Base-by-base conservation (phyloP, 2,797 vertebrate species). In the Helostoma temminkii region DNA sequence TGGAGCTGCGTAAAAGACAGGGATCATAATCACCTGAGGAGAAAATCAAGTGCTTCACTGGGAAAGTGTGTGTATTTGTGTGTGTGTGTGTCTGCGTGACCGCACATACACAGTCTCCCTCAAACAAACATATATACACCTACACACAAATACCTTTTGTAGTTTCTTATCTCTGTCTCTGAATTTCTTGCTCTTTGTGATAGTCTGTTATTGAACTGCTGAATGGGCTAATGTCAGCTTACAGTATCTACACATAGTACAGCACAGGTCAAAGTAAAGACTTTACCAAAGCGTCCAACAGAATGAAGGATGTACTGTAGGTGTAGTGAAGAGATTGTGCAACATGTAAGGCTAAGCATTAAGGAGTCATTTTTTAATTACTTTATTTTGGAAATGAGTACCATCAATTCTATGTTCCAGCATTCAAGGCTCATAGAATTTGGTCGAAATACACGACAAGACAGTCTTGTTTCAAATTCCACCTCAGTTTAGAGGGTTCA, bases 21-120 rank as follows among this genome's bases (percentile, higher is more conserved):
- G 78, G 86, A 86, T 92, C 88, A 76, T 92, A 90, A 91, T 92
- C 89, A 86, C 89, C 85, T 70, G 61, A 85, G 82, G 82, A 80
- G 69, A 76, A 91, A 92, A 87, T 86, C 64, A 71, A 82, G 79
- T 74, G 24, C 72, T 78, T 73, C 79, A 19, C n/a, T n/a, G 59
- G 32, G 56, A 63, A 39, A 71, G 26, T 52, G 46, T n/a, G 24
- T 21, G 53, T 52, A 45, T 37, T 37, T 66, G 57, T 75, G 36
- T 55, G 45, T 28, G 32, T 69, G 49, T 58, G 52, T 39, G 34
- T n/a, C 30, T 65, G n/a, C 32, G 32, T 25, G 26, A 7, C 1
- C 50, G 21, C 42, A 46, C 30, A 34, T 7, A 53, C 54, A 37
- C 54, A 28, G 42, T 58, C 56, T 39, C 8, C 14, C 10, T 56